Percentiles rank a stretch among this genome's conserved stretches.
phyloP scores from a whole-genome alignment of 2,113 vertebrate genomes.

The Hypocryptadius cinnamomeus region DNA sequence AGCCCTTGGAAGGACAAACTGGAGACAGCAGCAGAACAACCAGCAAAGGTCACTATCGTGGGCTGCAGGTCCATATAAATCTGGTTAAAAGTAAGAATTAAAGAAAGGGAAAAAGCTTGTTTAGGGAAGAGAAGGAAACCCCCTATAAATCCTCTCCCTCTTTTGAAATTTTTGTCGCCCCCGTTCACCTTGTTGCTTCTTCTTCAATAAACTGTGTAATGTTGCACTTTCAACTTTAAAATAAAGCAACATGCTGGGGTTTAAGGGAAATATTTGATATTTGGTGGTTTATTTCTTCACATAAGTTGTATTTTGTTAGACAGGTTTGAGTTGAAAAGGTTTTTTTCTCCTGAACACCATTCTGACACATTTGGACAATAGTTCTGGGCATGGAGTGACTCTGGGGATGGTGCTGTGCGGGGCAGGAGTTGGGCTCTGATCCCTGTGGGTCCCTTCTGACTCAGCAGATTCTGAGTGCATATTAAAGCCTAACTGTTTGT shows the following conservation, averaged over 20 bases:
- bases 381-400: not conserved
- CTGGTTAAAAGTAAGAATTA: not conserved
- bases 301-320: not conserved
- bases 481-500: not conserved
- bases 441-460: not conserved
- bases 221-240: not conserved
- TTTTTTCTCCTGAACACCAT: not conserved
- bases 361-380: too few relatives aligned
- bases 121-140: not conserved
- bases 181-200: not conserved
- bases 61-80: not conserved
- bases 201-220: not conserved
- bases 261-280: not conserved
- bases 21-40: not conserved
- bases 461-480: not conserved
- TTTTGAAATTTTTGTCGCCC: not conserved
- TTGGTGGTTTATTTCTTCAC: not conserved
- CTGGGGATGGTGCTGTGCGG: not conserved
- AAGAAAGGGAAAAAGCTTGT: not conserved
- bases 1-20: not conserved
- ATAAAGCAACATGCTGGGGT: not conserved
- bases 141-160: not conserved
- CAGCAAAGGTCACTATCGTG: accelerated
- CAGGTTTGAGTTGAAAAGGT: not conserved
- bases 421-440: too few relatives aligned